Conservation (phyloP, 2,888 invertebrate genomes). For the Petrophora chlorosata region DNA sequence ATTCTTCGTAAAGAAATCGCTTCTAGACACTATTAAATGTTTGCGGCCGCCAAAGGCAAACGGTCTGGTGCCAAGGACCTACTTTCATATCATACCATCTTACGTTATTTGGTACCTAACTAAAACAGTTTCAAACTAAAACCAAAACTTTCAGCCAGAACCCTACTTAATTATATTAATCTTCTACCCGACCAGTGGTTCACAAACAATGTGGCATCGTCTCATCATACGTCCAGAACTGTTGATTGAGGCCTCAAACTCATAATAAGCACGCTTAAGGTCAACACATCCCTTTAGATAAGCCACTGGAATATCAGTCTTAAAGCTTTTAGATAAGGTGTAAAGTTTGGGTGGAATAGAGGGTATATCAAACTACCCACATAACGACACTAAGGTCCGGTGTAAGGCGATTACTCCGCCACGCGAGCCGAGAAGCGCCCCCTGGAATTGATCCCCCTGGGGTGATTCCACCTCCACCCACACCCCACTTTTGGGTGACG, state of each 20-base stretch:
- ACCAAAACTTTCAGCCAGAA: too few relatives aligned
- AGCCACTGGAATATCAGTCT: not conserved
- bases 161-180: too few relatives aligned
- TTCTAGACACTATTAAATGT: too few relatives aligned
- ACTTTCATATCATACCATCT: too few relatives aligned
- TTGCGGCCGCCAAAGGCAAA: too few relatives aligned
- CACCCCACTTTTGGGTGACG: slow-evolving; percentile 46
- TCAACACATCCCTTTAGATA: slow-evolving; percentile 9
- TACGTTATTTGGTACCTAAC: too few relatives aligned
- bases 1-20: too few relatives aligned
- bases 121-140: too few relatives aligned
- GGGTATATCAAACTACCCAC: slow-evolving; percentile 43
- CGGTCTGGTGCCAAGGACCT: too few relatives aligned
- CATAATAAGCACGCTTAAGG: slow-evolving; percentile 20
- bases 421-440: slow-evolving; percentile 59
- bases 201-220: not conserved
- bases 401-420: slow-evolving; percentile 65
- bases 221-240: slow-evolving; percentile 1
- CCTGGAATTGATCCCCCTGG: slow-evolving; percentile 58
- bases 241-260: slow-evolving; percentile 21
- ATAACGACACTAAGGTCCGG: slow-evolving; percentile 48
- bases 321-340: not conserved
- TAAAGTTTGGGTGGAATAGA: not conserved
- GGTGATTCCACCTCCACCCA: slow-evolving; percentile 31
- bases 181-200: too few relatives aligned